These are phyloP conservation scores for Bufo bufo DNA, from an alignment of 2,113 vertebrate species.

Conservation along the genomic window DNA sequence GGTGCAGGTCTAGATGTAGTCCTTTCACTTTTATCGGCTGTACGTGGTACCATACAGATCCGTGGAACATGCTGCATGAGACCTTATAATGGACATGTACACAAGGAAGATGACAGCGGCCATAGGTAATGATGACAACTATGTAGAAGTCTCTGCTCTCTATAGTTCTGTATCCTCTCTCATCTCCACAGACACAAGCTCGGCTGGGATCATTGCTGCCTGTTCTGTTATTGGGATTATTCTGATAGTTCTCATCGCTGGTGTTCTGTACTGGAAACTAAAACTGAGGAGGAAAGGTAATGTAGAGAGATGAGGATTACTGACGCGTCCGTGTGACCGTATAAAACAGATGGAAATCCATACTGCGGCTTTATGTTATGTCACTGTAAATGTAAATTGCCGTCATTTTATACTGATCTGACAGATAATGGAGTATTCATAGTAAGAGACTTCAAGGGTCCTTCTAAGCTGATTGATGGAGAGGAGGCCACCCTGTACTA, in stretches of 20 bases:
- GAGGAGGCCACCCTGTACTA: constrained; percentile 31
- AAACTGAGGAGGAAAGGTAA: constrained; percentile 16
- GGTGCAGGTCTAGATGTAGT: too few relatives aligned
- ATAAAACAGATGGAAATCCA: too few relatives aligned
- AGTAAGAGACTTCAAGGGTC: constrained; percentile 18
- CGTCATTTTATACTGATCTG: too few relatives aligned
- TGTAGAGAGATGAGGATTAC: too few relatives aligned
- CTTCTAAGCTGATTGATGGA: constrained; percentile 33
- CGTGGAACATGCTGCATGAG: too few relatives aligned
- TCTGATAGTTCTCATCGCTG: background rate
- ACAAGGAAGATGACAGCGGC: too few relatives aligned
- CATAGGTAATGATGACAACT: too few relatives aligned
- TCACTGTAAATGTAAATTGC: too few relatives aligned
- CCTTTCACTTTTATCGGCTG: too few relatives aligned
- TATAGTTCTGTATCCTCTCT: background rate
- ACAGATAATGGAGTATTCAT: background rate
- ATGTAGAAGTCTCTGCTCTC: background rate
- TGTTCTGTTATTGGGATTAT: background rate
- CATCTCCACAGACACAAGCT: background rate
- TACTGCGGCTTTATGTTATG: too few relatives aligned
- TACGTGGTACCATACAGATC: too few relatives aligned
- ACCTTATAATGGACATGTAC: too few relatives aligned
- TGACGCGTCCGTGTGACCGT: background rate
- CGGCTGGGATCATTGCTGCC: background rate
- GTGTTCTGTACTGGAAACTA: background rate